Conservation (phyloP, 1,140 invertebrate species). For the Drosophila santomea region DNA sequence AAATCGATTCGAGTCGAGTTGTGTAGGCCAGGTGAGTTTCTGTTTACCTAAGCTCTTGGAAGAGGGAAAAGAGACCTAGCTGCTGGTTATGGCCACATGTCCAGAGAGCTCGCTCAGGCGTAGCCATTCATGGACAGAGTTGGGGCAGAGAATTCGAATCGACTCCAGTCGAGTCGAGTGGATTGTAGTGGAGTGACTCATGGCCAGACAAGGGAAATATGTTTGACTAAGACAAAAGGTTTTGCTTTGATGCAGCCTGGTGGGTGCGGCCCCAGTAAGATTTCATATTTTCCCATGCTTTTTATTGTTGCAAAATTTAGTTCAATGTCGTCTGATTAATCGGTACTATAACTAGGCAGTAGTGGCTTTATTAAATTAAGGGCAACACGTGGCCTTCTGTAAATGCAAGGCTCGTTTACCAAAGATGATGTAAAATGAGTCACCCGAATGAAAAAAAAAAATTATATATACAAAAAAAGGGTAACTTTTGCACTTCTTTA, state of each 20-base stretch:
- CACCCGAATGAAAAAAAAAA: not conserved
- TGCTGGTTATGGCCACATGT: conserved; percentile 34
- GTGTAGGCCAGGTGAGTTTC: conserved; percentile 39
- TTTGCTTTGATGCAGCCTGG: conserved; percentile 32
- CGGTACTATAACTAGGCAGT: not conserved
- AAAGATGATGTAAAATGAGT: conserved; percentile 11
- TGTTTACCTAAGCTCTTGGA: conserved; percentile 10
- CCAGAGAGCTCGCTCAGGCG: conserved; percentile 31
- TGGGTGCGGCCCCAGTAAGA: conserved; percentile 49
- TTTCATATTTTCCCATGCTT: conserved; percentile 27
- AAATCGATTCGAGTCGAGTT: conserved; percentile 28
- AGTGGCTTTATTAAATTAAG: conserved; percentile 11
- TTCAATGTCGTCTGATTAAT: conserved; percentile 59
- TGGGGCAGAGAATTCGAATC: conserved; percentile 5
- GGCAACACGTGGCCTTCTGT: conserved; percentile 12
- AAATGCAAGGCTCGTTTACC: not conserved
- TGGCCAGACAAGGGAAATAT: conserved; percentile 36
- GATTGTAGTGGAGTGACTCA: conserved; percentile 44
- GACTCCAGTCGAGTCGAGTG: conserved; percentile 9
- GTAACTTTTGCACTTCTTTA: not conserved
- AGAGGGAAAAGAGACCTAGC: conserved; percentile 20
- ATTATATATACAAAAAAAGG: not conserved
- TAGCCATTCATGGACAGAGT: conserved; percentile 34
- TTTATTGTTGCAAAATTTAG: conserved; percentile 31
- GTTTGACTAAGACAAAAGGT: conserved; percentile 66